These are phyloP conservation scores for Cacoxenus indagator DNA, from an alignment of 2,888 invertebrate species.

Conservation along the genomic window DNA sequence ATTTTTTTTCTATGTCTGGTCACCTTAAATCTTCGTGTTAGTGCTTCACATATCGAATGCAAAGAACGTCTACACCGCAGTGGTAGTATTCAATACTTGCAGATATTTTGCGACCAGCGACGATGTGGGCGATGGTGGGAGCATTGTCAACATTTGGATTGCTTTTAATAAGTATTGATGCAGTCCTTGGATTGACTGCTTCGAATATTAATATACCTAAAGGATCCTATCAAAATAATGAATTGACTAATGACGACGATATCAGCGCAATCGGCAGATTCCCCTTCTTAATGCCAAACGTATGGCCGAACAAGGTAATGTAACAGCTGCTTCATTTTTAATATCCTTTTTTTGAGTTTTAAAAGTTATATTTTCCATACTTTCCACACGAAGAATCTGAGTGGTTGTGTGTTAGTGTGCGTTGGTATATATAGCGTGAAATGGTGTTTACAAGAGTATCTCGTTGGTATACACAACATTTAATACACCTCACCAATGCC, in stretches of 20 bases:
- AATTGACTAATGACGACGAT: slow-evolving; percentile 26
- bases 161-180: no score
- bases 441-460: no score
- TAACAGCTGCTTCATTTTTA: not conserved
- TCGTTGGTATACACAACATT: not conserved
- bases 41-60: no score
- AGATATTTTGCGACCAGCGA: no score
- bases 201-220: not conserved
- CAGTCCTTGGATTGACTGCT: not conserved
- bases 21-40: no score
- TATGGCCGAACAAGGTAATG: slow-evolving; percentile 81
- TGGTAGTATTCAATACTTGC: no score
- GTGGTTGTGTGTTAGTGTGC: slow-evolving; percentile 28
- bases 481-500: not conserved
- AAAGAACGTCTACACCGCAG: no score
- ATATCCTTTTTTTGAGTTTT: not conserved
- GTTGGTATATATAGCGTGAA: no score
- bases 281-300: slow-evolving; percentile 86
- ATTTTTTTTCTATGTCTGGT: no score
- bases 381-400: slow-evolving; percentile 24
- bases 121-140: no score
- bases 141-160: no score
- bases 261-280: slow-evolving; percentile 71
- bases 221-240: slow-evolving; percentile 24
- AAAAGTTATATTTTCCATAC: not conserved